Evolutionary conservation across 2,888 invertebrate species (phyloP).

Genomic region (Alsophila aescularia): DNA sequence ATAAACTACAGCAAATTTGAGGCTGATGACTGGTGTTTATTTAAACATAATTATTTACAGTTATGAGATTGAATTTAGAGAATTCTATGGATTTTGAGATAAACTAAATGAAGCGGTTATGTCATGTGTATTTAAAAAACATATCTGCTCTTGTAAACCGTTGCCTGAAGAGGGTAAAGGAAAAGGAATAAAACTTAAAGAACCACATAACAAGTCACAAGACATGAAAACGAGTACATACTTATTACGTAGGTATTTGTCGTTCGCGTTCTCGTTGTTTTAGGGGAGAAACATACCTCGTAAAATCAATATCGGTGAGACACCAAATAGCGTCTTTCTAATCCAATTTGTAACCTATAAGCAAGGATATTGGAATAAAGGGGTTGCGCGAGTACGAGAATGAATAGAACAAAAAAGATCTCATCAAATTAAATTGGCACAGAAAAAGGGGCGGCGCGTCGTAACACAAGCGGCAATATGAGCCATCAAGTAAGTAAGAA

Average conservation of each 20-base stretch:
- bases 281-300: conserved; percentile 39
- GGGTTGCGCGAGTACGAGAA: conserved; percentile 45
- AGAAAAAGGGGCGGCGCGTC: conserved; percentile 47
- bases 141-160: no score
- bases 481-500: conserved; percentile 19
- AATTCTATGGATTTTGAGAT: no score
- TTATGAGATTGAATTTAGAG: no score
- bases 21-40: no score
- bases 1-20: no score
- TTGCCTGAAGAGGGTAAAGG: no score
- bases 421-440: conserved; percentile 53
- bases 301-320: conserved; percentile 56
- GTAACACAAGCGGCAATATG: conserved; percentile 34
- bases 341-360: conserved; percentile 66
- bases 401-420: conserved; percentile 53
- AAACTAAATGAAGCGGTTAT: no score
- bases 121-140: no score
- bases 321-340: conserved; percentile 57
- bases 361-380: conserved; percentile 56
- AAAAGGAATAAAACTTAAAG: background rate
- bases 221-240: background rate
- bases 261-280: background rate
- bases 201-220: background rate
- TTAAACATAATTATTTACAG: no score
- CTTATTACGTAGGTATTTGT: background rate